phyloP scores from a whole-genome alignment of 2,888 invertebrate genomes.

The Nycteola revayana region DNA sequence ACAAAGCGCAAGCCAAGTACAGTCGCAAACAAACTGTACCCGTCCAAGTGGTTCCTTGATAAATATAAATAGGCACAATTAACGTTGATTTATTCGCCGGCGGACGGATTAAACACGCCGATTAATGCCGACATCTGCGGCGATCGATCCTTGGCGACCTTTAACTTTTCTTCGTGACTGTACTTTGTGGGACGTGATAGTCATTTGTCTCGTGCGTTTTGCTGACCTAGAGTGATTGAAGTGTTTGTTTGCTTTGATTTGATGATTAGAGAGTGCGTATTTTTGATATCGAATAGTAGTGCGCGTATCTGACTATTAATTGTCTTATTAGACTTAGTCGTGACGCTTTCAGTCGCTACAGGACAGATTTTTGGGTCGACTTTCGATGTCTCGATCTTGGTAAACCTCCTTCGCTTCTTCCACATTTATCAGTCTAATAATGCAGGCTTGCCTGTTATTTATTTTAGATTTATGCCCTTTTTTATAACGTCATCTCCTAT shows the following conservation, averaged over 20 bases:
- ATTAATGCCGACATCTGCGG: slow-evolving; percentile 75
- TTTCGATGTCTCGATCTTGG: too few species aligned
- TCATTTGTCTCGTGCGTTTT: slow-evolving; percentile 32
- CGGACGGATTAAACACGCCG: slow-evolving; percentile 69
- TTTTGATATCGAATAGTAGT: too few species aligned
- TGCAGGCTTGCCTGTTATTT: too few species aligned
- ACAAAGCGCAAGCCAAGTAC: slow-evolving; percentile 27
- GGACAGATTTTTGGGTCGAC: too few species aligned
- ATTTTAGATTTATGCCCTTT: too few species aligned
- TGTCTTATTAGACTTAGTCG: too few species aligned
- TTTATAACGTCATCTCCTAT: too few species aligned
- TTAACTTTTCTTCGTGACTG: slow-evolving; percentile 70
- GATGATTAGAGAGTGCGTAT: too few species aligned
- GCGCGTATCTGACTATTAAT: too few species aligned
- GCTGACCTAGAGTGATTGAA: slow-evolving; percentile 14
- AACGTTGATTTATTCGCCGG: slow-evolving; percentile 68
- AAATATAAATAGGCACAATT: slow-evolving; percentile 75
- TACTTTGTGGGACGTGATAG: slow-evolving; percentile 47
- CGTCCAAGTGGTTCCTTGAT: slow-evolving; percentile 53
- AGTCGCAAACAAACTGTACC: slow-evolving; percentile 49
- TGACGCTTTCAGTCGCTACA: too few species aligned
- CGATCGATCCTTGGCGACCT: slow-evolving; percentile 72
- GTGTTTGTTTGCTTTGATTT: neutral
- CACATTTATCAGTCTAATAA: too few species aligned
- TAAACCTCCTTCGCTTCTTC: too few species aligned